phyloP scores from a whole-genome alignment of 2,888 invertebrate species.

The Caenorhabditis sp. region DNA sequence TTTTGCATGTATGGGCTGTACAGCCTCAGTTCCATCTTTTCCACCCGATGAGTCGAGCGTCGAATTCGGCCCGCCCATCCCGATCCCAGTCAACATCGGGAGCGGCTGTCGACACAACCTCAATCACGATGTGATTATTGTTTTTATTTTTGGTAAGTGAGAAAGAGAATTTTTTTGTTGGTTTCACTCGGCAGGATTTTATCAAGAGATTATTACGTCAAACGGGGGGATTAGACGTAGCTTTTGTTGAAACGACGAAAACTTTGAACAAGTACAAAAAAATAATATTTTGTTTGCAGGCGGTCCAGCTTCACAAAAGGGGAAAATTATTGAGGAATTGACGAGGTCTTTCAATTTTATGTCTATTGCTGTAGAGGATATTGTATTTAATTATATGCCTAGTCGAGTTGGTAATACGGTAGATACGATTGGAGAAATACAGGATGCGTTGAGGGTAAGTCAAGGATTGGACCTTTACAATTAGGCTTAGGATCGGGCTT shows the following conservation, averaged over 20 bases:
- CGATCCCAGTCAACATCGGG: conserved; percentile 52
- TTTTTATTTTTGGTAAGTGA: conserved; percentile 65
- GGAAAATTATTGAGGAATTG: conserved; percentile 67
- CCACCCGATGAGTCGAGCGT: conserved; percentile 12
- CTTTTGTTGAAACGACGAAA: not conserved
- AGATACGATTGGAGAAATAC: conserved; percentile 60
- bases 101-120: conserved; percentile 19
- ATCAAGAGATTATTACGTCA: not conserved
- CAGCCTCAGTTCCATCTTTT: conserved; percentile 28
- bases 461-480: not conserved
- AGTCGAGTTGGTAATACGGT: conserved; percentile 65
- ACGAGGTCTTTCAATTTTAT: conserved; percentile 65
- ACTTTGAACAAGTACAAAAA: not conserved
- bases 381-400: conserved; percentile 68
- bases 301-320: conserved; percentile 70
- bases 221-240: not conserved
- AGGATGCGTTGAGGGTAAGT: conserved; percentile 56
- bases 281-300: conserved; percentile 45
- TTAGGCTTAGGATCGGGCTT: not conserved
- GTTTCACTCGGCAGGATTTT: not conserved
- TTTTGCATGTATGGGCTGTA: conserved; percentile 49
- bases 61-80: conserved; percentile 44
- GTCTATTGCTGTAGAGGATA: conserved; percentile 64
- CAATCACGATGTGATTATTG: conserved; percentile 43
- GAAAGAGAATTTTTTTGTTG: not conserved